Evolutionary conservation across 2,797 vertebrate genomes (phyloP).

Genomic region (Caiman crocodilus): DNA sequence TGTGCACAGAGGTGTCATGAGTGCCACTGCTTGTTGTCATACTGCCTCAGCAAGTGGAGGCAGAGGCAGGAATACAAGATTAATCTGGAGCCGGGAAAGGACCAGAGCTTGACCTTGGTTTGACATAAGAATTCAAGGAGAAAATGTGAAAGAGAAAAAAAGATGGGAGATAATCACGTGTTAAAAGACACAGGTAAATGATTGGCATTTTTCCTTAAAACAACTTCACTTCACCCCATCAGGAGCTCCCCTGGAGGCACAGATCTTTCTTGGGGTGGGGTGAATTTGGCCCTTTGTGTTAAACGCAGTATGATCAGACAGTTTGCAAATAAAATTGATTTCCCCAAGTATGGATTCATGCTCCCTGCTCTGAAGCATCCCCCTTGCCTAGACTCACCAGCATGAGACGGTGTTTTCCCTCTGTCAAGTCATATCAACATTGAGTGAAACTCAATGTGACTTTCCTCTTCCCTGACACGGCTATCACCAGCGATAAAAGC

Average conservation of each 20-base stretch:
- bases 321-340: not conserved
- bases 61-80: not conserved
- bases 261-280: not conserved
- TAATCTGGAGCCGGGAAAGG: not conserved
- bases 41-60: slow-evolving; percentile 44
- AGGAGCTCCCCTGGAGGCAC: not conserved
- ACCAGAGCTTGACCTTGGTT: slow-evolving; percentile 10
- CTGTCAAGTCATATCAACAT: slow-evolving; percentile 21
- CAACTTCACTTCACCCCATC: too few relatives aligned
- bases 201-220: not conserved
- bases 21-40: slow-evolving; percentile 15
- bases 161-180: not conserved
- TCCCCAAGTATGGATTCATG: not conserved
- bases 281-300: fast-evolving
- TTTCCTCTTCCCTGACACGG: slow-evolving; percentile 66
- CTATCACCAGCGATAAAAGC: slow-evolving; percentile 66
- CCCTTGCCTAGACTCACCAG: not conserved
- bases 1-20: not conserved
- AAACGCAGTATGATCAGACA: fast-evolving
- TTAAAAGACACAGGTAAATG: not conserved
- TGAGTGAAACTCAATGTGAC: slow-evolving; percentile 75
- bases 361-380: not conserved
- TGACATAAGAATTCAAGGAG: not conserved
- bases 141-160: not conserved
- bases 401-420: not conserved